These are phyloP conservation scores for Frankliniella fusca DNA, from an alignment of 2,888 invertebrate species.

Conservation along the genomic window DNA sequence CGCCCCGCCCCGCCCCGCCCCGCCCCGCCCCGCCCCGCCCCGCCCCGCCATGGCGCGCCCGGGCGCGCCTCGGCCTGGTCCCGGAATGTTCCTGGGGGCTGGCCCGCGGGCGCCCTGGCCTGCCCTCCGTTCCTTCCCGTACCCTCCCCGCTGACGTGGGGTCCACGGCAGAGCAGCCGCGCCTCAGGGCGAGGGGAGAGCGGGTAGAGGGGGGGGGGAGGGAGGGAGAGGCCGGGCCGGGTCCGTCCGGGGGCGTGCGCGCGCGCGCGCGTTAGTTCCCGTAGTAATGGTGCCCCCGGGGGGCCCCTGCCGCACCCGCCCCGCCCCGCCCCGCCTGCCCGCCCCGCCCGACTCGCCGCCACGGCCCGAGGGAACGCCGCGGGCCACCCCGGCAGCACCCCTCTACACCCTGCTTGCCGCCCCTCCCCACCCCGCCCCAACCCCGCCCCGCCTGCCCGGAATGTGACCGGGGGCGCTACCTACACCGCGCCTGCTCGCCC, in stretches of 20 bases:
- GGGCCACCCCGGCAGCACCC: too few relatives aligned
- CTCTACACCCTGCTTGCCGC: too few relatives aligned
- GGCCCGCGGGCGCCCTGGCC: background rate
- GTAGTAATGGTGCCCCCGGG: constrained; percentile 21
- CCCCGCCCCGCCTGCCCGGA: background rate
- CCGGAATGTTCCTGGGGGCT: constrained; percentile 17
- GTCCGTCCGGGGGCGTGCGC: background rate
- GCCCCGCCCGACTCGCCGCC: background rate
- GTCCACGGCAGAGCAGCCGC: background rate
- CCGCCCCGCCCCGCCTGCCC: background rate
- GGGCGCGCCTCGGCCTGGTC: background rate
- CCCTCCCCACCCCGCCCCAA: background rate
- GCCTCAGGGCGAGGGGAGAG: background rate
- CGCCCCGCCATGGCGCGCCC: too few relatives aligned
- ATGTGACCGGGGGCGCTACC: background rate
- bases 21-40: too few relatives aligned
- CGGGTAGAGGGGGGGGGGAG: background rate
- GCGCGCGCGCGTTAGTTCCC: constrained; percentile 7
- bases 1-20: too few relatives aligned
- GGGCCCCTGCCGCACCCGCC: background rate
- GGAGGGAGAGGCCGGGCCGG: background rate
- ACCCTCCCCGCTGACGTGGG: constrained; percentile 12
- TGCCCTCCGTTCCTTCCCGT: background rate
- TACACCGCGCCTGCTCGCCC: background rate
- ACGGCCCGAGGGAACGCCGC: too few relatives aligned